These are phyloP conservation scores for Dendrophyllia cribrosa DNA, from an alignment of 64 coral and sea anemone species.

Conservation along the genomic window DNA sequence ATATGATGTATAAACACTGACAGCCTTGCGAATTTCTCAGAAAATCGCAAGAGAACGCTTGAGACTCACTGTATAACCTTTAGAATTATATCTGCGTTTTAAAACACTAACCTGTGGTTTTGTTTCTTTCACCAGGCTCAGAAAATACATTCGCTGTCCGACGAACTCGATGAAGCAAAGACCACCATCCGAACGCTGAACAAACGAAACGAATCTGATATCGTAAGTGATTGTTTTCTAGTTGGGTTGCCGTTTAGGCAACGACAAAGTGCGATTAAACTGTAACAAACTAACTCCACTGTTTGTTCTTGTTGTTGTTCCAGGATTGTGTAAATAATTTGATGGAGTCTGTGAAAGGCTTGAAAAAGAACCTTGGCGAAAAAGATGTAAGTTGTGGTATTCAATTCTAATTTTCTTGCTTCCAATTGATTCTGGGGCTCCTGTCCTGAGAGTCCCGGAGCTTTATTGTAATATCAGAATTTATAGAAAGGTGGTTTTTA, in stretches of 20 bases:
- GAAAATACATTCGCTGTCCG: constrained; percentile 60
- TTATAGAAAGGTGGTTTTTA: no score
- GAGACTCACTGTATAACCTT: no score
- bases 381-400: constrained; percentile 77
- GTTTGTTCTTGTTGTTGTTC: neutral
- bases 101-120: neutral
- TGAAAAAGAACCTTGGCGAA: constrained; percentile 82
- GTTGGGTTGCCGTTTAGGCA: no score
- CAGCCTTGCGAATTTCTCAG: no score
- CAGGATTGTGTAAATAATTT: constrained; percentile 93
- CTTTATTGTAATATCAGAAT: no score
- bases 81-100: neutral
- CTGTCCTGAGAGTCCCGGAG: no score
- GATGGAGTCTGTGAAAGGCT: constrained; percentile 83
- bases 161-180: constrained; percentile 68
- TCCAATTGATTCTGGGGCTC: no score
- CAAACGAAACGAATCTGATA: constrained; percentile 93
- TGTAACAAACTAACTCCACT: neutral
- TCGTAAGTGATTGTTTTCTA: constrained; percentile 37
- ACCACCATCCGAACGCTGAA: constrained; percentile 56
- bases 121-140: constrained; percentile 10
- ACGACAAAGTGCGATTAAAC: neutral
- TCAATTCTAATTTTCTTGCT: neutral
- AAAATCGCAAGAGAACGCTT: no score
- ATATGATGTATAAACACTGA: neutral